Evolutionary conservation across 2,797 vertebrate species (phyloP).

Genomic region (Lates japonicus): DNA sequence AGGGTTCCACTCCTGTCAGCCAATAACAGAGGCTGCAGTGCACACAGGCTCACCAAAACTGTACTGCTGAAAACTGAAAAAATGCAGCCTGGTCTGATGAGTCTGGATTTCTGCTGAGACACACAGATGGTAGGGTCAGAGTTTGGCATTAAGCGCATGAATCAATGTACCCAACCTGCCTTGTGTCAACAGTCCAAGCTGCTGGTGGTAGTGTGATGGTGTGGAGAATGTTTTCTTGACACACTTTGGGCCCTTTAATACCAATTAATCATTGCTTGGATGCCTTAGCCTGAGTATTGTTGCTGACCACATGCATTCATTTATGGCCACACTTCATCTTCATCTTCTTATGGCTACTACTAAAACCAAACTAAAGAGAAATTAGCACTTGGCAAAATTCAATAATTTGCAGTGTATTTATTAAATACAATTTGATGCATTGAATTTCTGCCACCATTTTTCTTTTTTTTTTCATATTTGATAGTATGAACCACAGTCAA

Average conservation of each 20-base stretch:
- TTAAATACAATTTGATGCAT: neutral
- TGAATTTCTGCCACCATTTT: neutral
- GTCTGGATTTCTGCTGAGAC: no score
- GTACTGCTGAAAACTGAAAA: no score
- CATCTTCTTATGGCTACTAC: neutral
- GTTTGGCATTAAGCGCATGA: no score
- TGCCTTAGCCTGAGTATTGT: neutral
- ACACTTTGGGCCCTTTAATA: neutral
- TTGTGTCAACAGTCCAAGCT: neutral
- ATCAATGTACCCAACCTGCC: neutral
- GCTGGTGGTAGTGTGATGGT: neutral
- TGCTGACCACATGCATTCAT: neutral
- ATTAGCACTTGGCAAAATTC: neutral
- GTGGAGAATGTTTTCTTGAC: neutral
- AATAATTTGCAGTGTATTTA: neutral
- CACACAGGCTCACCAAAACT: neutral
- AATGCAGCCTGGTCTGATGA: no score
- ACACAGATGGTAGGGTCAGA: no score
- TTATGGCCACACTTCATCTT: neutral
- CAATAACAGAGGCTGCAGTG: no score
- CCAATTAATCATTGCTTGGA: neutral
- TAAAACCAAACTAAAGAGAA: neutral
- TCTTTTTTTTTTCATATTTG: neutral
- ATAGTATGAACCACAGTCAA: neutral
- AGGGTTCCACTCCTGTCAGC: no score